phyloP scores from a whole-genome alignment of 1,140 invertebrate genomes.

The Drosophila kurseongensis region DNA sequence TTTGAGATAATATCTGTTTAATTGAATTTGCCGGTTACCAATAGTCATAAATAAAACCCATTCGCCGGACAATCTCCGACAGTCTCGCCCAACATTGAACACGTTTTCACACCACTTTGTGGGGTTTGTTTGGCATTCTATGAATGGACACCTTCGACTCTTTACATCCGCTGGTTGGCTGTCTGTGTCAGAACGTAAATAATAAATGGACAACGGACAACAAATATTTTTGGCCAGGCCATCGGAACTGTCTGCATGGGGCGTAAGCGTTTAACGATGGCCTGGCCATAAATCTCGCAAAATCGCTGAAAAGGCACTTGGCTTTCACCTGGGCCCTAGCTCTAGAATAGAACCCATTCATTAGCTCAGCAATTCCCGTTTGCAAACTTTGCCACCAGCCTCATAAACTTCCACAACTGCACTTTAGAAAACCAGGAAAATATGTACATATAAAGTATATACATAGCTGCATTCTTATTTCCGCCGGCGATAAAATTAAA shows the following conservation, averaged over 20 bases:
- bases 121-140: conserved; percentile 33
- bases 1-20: conserved; percentile 44
- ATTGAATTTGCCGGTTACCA: conserved; percentile 46
- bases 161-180: conserved; percentile 24
- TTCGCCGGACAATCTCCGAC: conserved; percentile 11
- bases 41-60: conserved; percentile 42
- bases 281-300: conserved; percentile 22
- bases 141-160: conserved; percentile 39
- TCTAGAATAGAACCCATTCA: conserved; percentile 27
- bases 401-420: not conserved
- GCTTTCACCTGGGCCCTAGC: conserved; percentile 46
- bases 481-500: not conserved
- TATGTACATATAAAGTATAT: conserved; percentile 1
- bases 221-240: conserved; percentile 46
- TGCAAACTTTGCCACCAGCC: not conserved
- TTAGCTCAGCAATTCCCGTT: not conserved
- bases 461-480: conserved; percentile 1
- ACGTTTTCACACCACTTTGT: conserved; percentile 36
- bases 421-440: conserved; percentile 3
- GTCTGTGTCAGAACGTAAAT: conserved; percentile 39
- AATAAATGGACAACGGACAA: conserved; percentile 38
- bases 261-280: conserved; percentile 14
- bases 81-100: conserved; percentile 10
- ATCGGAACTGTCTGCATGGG: conserved; percentile 37
- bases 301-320: conserved; percentile 18